Percentiles rank a stretch among this genome's conserved stretches.
phyloP scores from a whole-genome alignment of 2,113 vertebrate genomes.

The Microtus oregoni region DNA sequence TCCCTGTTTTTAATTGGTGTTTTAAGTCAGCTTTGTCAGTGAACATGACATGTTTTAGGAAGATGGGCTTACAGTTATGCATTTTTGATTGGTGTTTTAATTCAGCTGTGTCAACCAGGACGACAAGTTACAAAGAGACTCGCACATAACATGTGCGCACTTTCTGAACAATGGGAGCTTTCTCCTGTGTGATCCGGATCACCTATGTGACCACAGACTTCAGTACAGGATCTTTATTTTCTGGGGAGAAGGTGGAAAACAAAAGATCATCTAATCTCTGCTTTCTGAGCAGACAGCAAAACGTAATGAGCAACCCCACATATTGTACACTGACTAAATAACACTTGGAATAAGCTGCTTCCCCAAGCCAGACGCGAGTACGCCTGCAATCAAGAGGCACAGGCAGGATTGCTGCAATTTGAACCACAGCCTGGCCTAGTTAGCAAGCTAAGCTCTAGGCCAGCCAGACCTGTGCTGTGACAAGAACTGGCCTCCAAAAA shows the following conservation, averaged over 20 bases:
- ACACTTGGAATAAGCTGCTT: neutral
- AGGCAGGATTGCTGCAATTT: neutral
- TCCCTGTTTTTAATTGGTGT: neutral
- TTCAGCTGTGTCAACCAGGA: conserved; percentile 22
- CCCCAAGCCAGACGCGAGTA: neutral
- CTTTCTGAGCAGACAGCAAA: neutral
- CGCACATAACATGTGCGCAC: neutral
- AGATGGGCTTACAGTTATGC: neutral
- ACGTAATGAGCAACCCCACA: neutral
- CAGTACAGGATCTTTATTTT: neutral
- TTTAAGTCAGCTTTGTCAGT: conserved; percentile 57
- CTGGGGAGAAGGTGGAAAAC: neutral
- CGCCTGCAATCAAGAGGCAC: neutral
- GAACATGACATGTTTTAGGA: conserved; percentile 32
- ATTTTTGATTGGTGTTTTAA: conserved; percentile 44
- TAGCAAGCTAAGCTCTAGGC: neutral
- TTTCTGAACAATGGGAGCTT: conserved; percentile 9
- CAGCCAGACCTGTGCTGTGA: neutral
- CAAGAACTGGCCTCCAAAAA: neutral
- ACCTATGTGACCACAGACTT: neutral
- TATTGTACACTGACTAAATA: neutral
- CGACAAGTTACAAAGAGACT: conserved; percentile 34
- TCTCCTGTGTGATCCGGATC: no score
- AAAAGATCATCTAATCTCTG: neutral
- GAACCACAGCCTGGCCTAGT: neutral